phyloP scores from a whole-genome alignment of 2,888 invertebrate species.

The Linnaemya tessellans region DNA sequence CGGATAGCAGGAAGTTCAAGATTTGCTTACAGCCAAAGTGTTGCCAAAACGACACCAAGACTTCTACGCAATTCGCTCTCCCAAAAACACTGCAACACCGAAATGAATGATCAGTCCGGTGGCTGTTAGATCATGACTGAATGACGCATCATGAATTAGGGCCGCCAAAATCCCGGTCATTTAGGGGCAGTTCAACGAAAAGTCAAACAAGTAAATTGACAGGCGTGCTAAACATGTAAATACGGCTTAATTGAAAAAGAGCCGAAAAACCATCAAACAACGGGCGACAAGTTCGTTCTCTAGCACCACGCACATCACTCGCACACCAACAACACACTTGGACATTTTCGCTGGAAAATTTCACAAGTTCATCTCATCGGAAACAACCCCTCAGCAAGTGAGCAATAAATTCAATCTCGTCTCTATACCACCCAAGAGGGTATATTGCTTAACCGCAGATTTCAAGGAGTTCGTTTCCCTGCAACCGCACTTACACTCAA shows the following conservation, averaged over 20 bases:
- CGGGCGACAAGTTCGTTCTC: conserved; percentile 14
- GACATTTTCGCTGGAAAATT: conserved; percentile 40
- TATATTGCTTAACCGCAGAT: conserved; percentile 65
- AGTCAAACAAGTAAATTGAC: conserved; percentile 1
- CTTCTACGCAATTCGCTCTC: conserved; percentile 38
- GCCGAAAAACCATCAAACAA: conserved; percentile 6
- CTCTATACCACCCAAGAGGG: conserved; percentile 55
- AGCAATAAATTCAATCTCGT: conserved; percentile 43
- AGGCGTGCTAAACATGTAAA: conserved; percentile 5
- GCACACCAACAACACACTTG: conserved; percentile 38
- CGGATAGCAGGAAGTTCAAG: conserved; percentile 53
- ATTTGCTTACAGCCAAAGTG: conserved; percentile 63
- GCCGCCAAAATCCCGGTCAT: conserved; percentile 26
- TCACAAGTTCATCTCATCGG: conserved; percentile 37
- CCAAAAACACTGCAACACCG: background rate
- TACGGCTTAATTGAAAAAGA: background rate
- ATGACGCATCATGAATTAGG: background rate
- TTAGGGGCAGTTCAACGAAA: conserved; percentile 37
- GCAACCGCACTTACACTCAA: background rate
- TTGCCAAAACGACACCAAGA: conserved; percentile 39
- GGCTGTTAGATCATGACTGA: conserved; percentile 28
- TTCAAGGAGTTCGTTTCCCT: background rate
- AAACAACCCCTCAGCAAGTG: conserved; percentile 14
- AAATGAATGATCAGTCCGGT: conserved; percentile 17
- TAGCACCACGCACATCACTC: conserved; percentile 9